Evolutionary conservation across 1,140 invertebrate genomes (phyloP).

Genomic region (Andricus grossulariae): DNA sequence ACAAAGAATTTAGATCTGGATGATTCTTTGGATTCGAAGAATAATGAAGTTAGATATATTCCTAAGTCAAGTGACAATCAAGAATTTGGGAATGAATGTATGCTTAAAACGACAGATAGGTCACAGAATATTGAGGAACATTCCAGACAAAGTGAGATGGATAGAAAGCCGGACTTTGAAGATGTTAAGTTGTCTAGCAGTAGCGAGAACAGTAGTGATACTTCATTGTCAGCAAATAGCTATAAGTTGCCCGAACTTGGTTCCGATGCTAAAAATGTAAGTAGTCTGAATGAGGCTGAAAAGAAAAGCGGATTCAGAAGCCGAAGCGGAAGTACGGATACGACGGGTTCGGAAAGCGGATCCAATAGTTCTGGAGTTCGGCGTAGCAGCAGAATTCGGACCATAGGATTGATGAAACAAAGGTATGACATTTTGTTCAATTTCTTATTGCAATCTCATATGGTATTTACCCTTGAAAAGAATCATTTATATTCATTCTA

Average conservation of each 20-base stretch:
- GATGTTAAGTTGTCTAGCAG: conserved; percentile 70
- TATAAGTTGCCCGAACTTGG: conserved; percentile 60
- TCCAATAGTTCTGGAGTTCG: conserved; percentile 73
- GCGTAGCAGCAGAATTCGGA: conserved; percentile 73
- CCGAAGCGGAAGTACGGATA: conserved; percentile 72
- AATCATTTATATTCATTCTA: no score
- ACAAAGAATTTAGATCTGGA: conserved; percentile 37
- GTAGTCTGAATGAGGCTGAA: conserved; percentile 58
- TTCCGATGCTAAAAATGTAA: conserved; percentile 56
- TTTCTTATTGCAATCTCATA: no score
- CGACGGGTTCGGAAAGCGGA: conserved; percentile 71
- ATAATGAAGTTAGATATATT: background rate
- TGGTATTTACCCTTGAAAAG: no score
- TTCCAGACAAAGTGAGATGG: conserved; percentile 66
- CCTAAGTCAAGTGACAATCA: background rate
- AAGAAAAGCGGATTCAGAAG: conserved; percentile 66
- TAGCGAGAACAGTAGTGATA: conserved; percentile 74
- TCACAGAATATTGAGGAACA: conserved; percentile 57
- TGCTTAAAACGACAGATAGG: conserved; percentile 45
- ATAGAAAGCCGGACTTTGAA: conserved; percentile 65
- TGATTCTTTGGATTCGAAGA: background rate
- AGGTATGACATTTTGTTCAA: conserved; percentile 46
- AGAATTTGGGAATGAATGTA: conserved; percentile 43
- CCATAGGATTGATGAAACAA: conserved; percentile 72
- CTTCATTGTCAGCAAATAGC: conserved; percentile 58